Evolutionary conservation across 2,113 vertebrate genomes (phyloP).

Genomic region (western clawed frog (Xenopus tropicalis)): UCB_Xtro_10.0 CM004444.2:136172001-136172500

Average conservation of each 20-base stretch:
- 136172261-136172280: neutral
- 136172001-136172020: too few species aligned
- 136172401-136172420: too few species aligned
- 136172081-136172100: too few species aligned
- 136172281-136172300: constrained; percentile 29
- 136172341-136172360: too few species aligned
- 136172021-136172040: too few species aligned
- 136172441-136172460: constrained; percentile 6
- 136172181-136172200: constrained; percentile 81
- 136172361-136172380: too few species aligned
- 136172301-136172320: neutral
- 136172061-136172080: too few species aligned
- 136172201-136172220: constrained; percentile 79
- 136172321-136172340: constrained; percentile 11
- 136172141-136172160: constrained; percentile 79
- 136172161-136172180: constrained; percentile 86
- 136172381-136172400: too few species aligned
- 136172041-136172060: too few species aligned
- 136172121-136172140: too few species aligned
- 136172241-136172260: constrained; percentile 76
- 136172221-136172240: constrained; percentile 77
- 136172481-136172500: constrained; percentile 11
- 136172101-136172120: too few species aligned
- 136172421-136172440: too few species aligned
- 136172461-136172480: constrained; percentile 1